These are phyloP conservation scores for Dermatophagoides farinae DNA, from an alignment of 1,140 invertebrate genomes.

Conservation along the genomic window DNA sequence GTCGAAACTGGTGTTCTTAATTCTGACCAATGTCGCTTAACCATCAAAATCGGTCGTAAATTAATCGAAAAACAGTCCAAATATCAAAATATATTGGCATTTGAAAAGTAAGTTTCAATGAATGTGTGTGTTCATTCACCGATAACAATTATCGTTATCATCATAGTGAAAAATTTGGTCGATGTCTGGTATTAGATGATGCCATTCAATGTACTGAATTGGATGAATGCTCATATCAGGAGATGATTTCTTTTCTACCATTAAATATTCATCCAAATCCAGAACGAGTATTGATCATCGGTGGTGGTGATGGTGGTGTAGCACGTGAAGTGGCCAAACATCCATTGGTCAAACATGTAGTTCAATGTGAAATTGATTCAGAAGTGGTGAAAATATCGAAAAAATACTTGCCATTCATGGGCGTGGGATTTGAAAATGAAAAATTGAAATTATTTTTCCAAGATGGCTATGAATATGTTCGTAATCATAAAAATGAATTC, in stretches of 20 bases:
- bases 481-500: slow-evolving; percentile 59
- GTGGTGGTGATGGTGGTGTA: slow-evolving; percentile 91
- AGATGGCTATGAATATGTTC: slow-evolving; percentile 89
- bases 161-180: slow-evolving; percentile 59
- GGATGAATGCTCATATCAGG: slow-evolving; percentile 95
- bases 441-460: slow-evolving; percentile 66
- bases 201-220: slow-evolving; percentile 88
- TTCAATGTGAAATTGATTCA: slow-evolving; percentile 85
- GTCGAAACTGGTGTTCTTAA: slow-evolving; percentile 68
- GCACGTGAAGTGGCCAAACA: slow-evolving; percentile 85
- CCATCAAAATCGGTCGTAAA: slow-evolving; percentile 63
- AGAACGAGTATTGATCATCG: slow-evolving; percentile 63
- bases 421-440: slow-evolving; percentile 53
- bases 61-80: slow-evolving; percentile 58
- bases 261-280: slow-evolving; percentile 75
- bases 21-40: slow-evolving; percentile 65
- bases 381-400: slow-evolving; percentile 77
- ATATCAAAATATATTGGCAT: slow-evolving; percentile 70
- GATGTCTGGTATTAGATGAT: slow-evolving; percentile 73
- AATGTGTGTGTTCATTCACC: not conserved
- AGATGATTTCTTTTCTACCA: slow-evolving; percentile 90
- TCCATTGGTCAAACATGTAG: slow-evolving; percentile 58
- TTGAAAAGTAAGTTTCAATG: slow-evolving; percentile 49
- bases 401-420: slow-evolving; percentile 73
- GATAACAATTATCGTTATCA: not conserved